phyloP scores from a whole-genome alignment of 2,797 vertebrate species.

The Tokudaia muenninki region DNA sequence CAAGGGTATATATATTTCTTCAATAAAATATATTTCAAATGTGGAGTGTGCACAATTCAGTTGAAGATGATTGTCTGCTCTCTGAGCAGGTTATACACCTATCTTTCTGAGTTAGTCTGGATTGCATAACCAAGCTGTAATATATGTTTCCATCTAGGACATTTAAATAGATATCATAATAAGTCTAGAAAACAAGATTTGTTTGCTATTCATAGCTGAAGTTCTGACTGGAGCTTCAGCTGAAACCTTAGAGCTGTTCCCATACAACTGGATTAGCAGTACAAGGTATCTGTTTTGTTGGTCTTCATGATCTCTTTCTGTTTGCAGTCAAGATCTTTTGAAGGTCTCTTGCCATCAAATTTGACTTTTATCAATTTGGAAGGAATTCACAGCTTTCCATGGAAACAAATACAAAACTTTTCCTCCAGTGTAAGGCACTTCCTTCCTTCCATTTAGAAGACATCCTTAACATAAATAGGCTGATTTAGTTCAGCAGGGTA shows the following conservation, averaged over 20 bases:
- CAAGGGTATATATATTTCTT: neutral
- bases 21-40: neutral
- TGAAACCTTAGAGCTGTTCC: neutral
- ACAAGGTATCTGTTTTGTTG: neutral
- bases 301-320: neutral
- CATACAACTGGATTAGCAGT: neutral
- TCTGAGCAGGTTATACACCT: neutral
- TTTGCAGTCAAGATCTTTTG: neutral
- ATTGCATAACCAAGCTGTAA: neutral
- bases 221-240: neutral
- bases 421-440: neutral
- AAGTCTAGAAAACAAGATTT: neutral
- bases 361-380: neutral
- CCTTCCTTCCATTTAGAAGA: neutral
- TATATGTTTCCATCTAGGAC: neutral
- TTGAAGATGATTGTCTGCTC: neutral
- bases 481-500: neutral
- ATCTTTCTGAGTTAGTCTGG: neutral
- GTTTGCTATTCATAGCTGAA: neutral
- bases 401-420: neutral
- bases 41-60: neutral
- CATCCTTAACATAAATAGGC: neutral
- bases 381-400: neutral
- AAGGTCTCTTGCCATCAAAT: neutral
- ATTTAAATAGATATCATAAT: neutral